Conservation (phyloP, 2,888 invertebrate species). For the Liposcelis brunnea region DNA sequence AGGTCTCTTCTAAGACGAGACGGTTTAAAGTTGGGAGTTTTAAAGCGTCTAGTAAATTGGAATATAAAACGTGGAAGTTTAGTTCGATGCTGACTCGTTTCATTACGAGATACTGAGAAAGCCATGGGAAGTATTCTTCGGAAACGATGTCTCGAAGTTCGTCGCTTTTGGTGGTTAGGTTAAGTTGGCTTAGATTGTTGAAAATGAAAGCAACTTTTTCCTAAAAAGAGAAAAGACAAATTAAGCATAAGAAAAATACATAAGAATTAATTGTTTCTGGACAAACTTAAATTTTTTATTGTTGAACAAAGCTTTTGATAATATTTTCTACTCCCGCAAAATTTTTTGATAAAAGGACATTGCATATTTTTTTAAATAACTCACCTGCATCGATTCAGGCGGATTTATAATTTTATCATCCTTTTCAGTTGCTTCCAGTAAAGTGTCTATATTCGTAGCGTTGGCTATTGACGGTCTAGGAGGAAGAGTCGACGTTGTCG, state of each 20-base stretch:
- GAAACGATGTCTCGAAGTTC: slow-evolving; percentile 82
- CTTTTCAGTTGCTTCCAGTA: slow-evolving; percentile 82
- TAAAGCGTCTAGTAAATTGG: slow-evolving; percentile 85
- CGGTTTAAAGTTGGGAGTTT: slow-evolving; percentile 68
- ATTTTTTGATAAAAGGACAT: too few relatives aligned
- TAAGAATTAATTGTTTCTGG: too few relatives aligned
- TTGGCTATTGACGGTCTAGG: slow-evolving; percentile 80
- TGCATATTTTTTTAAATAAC: too few relatives aligned
- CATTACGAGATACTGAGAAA: slow-evolving; percentile 94
- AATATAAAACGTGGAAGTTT: slow-evolving; percentile 93
- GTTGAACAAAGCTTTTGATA: too few relatives aligned
- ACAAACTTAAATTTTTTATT: too few relatives aligned
- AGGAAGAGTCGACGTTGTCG: slow-evolving; percentile 17
- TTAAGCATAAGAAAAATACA: too few relatives aligned
- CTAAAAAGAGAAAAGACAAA: slow-evolving; percentile 44
- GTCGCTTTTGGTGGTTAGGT: slow-evolving; percentile 86
- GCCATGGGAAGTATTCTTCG: slow-evolving; percentile 90
- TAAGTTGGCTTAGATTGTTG: slow-evolving; percentile 93
- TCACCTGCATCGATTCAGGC: slow-evolving; percentile 64
- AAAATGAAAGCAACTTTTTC: slow-evolving; percentile 99
- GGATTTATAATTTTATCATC: slow-evolving; percentile 83
- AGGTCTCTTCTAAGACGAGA: slow-evolving; percentile 86
- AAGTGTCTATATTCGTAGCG: slow-evolving; percentile 93
- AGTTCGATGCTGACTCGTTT: slow-evolving; percentile 96
- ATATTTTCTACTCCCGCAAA: too few relatives aligned